Conservation (phyloP, 1,140 invertebrate species). For the Dendroctonus valens region DNA sequence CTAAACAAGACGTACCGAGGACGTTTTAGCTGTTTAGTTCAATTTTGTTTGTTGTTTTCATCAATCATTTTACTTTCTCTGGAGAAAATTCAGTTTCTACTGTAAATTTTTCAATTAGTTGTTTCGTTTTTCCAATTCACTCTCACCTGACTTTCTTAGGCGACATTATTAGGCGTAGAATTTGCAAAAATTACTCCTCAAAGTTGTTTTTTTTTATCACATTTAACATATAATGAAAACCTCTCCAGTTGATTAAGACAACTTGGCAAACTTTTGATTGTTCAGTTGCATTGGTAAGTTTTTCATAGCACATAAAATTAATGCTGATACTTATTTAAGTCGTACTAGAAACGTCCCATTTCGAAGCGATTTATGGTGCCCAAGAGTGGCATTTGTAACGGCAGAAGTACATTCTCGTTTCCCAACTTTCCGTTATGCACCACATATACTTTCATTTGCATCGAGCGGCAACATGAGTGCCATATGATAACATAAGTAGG, state of each 20-base stretch:
- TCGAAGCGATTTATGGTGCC: constrained; percentile 21
- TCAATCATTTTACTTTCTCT: background rate
- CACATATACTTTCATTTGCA: constrained; percentile 26
- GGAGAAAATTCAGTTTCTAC: background rate
- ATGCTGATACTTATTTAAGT: background rate
- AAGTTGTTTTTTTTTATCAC: background rate
- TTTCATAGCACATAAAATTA: no score
- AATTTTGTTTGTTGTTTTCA: background rate
- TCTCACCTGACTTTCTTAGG: background rate
- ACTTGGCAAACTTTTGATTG: background rate
- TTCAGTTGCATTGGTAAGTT: background rate
- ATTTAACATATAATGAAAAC: background rate
- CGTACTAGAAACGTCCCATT: constrained; percentile 3
- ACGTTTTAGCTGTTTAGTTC: background rate
- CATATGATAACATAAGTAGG: constrained; percentile 14
- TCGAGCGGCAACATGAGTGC: constrained; percentile 13
- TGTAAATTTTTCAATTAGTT: background rate
- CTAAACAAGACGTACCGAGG: constrained; percentile 7
- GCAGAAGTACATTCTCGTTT: constrained; percentile 4
- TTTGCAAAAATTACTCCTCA: background rate
- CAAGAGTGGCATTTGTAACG: constrained; percentile 24
- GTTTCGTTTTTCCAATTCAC: background rate
- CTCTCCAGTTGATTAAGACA: background rate
- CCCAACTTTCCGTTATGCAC: constrained; percentile 22
- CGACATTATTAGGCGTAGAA: background rate